These are phyloP conservation scores for Seira ritae DNA, from an alignment of 2,888 invertebrate species.

Conservation along the genomic window DNA sequence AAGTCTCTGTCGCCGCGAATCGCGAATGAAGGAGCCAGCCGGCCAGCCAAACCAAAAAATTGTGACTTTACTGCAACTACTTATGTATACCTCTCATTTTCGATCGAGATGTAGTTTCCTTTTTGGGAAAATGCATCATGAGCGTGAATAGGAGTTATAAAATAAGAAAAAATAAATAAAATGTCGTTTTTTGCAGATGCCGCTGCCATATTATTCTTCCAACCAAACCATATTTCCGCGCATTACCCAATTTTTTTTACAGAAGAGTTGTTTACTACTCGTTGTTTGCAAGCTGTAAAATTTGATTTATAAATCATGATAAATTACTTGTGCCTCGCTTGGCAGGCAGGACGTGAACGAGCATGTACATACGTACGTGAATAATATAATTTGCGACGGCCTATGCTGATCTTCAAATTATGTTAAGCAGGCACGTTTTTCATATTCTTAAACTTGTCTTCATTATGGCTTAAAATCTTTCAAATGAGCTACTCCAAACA, in stretches of 20 bases:
- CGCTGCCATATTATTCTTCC: conserved; percentile 4
- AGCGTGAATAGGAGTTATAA: conserved; percentile 34
- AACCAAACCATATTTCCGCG: neutral
- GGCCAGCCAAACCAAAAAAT: neutral
- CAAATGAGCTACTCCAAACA: neutral
- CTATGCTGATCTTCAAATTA: neutral
- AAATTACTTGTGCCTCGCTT: conserved; percentile 25
- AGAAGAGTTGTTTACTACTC: neutral
- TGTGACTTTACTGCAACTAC: conserved; percentile 18
- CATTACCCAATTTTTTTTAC: neutral
- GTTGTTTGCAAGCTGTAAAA: conserved; percentile 26
- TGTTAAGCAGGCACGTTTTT: conserved; percentile 6
- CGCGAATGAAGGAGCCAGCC: too few species aligned
- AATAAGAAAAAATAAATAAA: conserved; percentile 8
- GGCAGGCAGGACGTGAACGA: conserved; percentile 19
- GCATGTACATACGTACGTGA: too few species aligned
- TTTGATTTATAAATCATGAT: conserved; percentile 26
- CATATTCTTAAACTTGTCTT: neutral
- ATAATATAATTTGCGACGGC: neutral
- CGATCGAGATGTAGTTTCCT: conserved; percentile 12
- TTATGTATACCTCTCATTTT: conserved; percentile 7
- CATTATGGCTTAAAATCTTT: neutral
- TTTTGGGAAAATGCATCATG: conserved; percentile 42
- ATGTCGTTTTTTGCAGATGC: conserved; percentile 20
- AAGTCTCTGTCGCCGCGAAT: too few species aligned